Conservation (phyloP, 2,888 invertebrate genomes). For the Caenorhabditis sp. region DNA sequence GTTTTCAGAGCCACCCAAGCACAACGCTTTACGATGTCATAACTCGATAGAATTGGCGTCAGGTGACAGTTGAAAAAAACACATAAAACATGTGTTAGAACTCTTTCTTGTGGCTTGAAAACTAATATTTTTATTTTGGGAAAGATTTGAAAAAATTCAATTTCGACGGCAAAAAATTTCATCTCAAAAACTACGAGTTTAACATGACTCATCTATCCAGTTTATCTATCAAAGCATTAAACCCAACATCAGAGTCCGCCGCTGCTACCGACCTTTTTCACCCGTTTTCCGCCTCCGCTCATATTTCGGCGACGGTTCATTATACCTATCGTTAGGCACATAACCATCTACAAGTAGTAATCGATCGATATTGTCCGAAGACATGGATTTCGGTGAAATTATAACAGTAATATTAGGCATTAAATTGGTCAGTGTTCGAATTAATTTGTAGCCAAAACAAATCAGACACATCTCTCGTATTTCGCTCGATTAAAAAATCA, state of each 20-base stretch:
- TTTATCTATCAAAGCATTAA: background rate
- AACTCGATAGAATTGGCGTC: background rate
- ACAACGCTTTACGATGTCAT: background rate
- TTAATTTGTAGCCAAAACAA: constrained; percentile 30
- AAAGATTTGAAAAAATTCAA: no score
- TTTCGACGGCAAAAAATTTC: no score
- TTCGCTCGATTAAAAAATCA: constrained; percentile 24
- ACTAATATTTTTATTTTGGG: background rate
- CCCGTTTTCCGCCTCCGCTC: background rate
- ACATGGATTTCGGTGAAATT: constrained; percentile 30
- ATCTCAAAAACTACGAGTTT: background rate
- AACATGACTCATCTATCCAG: background rate
- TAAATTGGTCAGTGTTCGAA: constrained; percentile 23
- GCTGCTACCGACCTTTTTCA: background rate
- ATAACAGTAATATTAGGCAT: constrained; percentile 47
- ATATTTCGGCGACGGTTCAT: constrained; percentile 11
- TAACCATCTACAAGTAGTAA: constrained; percentile 21
- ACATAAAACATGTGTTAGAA: background rate
- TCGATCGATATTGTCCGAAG: constrained; percentile 15
- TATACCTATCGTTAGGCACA: constrained; percentile 34
- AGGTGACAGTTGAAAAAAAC: background rate
- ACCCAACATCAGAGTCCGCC: background rate
- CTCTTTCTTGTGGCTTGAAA: no score
- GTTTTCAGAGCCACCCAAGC: background rate
- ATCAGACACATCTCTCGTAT: constrained; percentile 31